phyloP scores from a whole-genome alignment of 2,113 vertebrate genomes.

The Marmota monax region DNA sequence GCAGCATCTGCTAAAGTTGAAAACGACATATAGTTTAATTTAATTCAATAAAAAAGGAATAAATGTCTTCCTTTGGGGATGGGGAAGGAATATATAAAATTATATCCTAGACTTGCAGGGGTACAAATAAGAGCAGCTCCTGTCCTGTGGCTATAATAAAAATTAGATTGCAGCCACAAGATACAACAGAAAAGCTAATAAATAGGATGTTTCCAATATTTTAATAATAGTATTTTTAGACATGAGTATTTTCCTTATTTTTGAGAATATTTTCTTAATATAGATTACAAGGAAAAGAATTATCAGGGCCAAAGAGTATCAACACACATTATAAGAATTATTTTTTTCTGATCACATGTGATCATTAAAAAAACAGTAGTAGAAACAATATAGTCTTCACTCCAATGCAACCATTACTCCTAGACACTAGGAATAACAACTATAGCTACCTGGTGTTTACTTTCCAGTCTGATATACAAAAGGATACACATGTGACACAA shows the following conservation, averaged over 20 bases:
- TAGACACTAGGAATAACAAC: background rate
- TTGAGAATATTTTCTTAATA: slow-evolving; percentile 34
- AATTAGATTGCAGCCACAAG: background rate
- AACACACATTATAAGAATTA: background rate
- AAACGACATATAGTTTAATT: background rate
- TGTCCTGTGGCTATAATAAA: background rate
- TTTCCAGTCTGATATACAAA: background rate
- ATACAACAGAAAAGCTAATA: background rate
- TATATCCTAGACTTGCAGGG: background rate
- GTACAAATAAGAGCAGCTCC: background rate
- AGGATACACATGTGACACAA: background rate
- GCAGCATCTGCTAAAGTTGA: background rate
- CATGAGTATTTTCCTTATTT: slow-evolving; percentile 4
- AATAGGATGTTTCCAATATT: slow-evolving; percentile 10
- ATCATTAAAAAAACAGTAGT: background rate
- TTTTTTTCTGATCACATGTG: slow-evolving; percentile 19
- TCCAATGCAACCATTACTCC: background rate
- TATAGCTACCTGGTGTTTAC: background rate
- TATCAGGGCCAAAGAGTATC: background rate
- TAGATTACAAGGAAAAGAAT: slow-evolving; percentile 42
- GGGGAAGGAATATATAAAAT: background rate
- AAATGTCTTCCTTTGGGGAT: background rate
- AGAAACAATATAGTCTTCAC: background rate
- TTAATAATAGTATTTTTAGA: background rate
- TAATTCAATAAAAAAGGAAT: background rate